Evolutionary conservation across 1,140 invertebrate species (phyloP).

Genomic region (Cataglyphis hispanica): DNA sequence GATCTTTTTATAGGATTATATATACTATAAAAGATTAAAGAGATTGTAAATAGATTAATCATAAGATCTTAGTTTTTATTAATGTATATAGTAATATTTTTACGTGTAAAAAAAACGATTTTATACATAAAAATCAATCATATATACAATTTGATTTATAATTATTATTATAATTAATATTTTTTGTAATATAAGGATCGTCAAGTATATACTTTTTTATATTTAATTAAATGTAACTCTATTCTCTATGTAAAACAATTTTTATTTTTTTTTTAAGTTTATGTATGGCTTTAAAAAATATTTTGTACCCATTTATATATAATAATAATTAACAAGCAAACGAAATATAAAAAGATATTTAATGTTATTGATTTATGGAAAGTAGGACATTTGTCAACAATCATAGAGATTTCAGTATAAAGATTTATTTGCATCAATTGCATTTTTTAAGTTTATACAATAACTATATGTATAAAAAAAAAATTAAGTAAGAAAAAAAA

Average conservation of each 20-base stretch:
- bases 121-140: not conserved
- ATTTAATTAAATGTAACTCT: slow-evolving; percentile 25
- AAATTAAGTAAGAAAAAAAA: slow-evolving; percentile 21
- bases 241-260: not conserved
- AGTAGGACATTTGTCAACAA: not conserved
- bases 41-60: slow-evolving; percentile 49
- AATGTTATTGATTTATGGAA: not conserved
- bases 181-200: not conserved
- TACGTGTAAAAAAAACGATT: slow-evolving; percentile 1
- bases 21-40: not conserved
- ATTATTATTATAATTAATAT: slow-evolving; percentile 3
- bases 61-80: slow-evolving; percentile 18
- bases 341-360: not conserved
- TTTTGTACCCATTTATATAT: not conserved
- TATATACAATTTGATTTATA: not conserved
- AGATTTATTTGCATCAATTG: slow-evolving; percentile 67
- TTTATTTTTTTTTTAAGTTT: not conserved
- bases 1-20: not conserved
- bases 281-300: not conserved
- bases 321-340: not conserved
- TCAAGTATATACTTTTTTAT: slow-evolving; percentile 50
- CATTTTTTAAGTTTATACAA: slow-evolving; percentile 57
- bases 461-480: slow-evolving; percentile 64
- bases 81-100: slow-evolving; percentile 46
- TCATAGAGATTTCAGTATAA: slow-evolving; percentile 45